Base-by-base conservation (phyloP, 1,140 invertebrate species). In the Prorops nasuta region DNA sequence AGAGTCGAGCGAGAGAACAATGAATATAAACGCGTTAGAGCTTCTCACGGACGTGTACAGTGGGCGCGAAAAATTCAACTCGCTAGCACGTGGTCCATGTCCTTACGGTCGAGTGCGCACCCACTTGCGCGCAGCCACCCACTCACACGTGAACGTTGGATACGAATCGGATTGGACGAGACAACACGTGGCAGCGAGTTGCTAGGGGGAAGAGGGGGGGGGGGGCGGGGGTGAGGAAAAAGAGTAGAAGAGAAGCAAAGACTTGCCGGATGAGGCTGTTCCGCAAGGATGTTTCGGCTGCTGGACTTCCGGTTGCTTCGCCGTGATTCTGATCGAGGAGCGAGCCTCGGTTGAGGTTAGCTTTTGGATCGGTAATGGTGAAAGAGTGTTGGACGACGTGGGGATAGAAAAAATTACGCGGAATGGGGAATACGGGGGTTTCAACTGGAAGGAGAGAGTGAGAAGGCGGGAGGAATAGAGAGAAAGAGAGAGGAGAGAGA, bases 361-460 rank as follows among this genome's bases (percentile, higher is more conserved):
- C 58, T 60, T 54, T 55, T 34, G 43, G 54, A 38, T 54, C 56
- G 44, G 4, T 28, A 6, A 6, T 10, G 24, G 24, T 10, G 24
- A 28, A 28, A 6, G 4, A 4, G 24, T 28, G 4, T 28, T 28
- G n/a, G n/a, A 54, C 56, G 60, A 48, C 52, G 58, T 56, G 48
- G 45, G 57, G 44, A 61, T 60, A 52, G 52, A 39, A 56, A 40
- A 46, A 28, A 31, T 49, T 46, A 22, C 24, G 10, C 24, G 24
- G 34, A 36, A 6, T 4, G 16, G 34, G 19, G 10, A 41, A 17
- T 16, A 19, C 4, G 24, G 4, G 4, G 24, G 24, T 6, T 28
- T 28, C 24, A 24, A 34, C 28, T 21, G 32, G 42, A 51, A 1
- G 15, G 32, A 39, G 19, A 45, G 22, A 40, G 39, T n/a, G 28